Evolutionary conservation across 2,113 vertebrate species (phyloP).

Genomic region (Neotoma lepida): DNA sequence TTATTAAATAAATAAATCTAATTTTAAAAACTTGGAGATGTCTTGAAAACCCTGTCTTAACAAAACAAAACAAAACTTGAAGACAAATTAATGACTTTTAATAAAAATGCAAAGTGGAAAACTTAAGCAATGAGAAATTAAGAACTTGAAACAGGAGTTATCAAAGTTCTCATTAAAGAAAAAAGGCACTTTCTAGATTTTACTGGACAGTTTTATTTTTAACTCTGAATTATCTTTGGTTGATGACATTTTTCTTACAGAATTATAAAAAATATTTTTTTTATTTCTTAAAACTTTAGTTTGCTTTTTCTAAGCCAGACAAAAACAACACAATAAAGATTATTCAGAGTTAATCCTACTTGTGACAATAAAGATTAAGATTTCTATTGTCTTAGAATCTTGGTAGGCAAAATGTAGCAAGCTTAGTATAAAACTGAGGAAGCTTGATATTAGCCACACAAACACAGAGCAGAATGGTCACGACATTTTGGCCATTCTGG

Average conservation of each 20-base stretch:
- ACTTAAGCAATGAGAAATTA: neutral
- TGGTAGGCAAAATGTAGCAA: conserved; percentile 19
- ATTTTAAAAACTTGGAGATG: neutral
- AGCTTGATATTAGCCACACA: neutral
- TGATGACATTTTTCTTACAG: neutral
- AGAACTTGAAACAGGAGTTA: neutral
- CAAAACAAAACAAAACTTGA: neutral
- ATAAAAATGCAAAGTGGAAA: neutral
- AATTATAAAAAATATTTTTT: neutral
- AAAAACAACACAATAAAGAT: neutral
- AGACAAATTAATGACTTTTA: neutral
- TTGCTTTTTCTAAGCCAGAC: neutral
- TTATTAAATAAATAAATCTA: neutral
- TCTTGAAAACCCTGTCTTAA: neutral
- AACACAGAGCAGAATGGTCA: neutral
- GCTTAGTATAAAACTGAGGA: neutral
- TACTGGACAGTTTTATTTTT: neutral
- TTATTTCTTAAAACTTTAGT: neutral
- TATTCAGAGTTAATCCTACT: neutral
- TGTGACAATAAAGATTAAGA: neutral
- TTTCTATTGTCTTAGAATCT: neutral
- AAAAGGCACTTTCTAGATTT: neutral
- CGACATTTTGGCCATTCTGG: neutral
- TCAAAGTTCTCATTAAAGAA: neutral
- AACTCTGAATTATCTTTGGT: neutral